Base-by-base conservation (phyloP, 2,113 vertebrate genomes). In the Phylloscopus trochiloides region DNA sequence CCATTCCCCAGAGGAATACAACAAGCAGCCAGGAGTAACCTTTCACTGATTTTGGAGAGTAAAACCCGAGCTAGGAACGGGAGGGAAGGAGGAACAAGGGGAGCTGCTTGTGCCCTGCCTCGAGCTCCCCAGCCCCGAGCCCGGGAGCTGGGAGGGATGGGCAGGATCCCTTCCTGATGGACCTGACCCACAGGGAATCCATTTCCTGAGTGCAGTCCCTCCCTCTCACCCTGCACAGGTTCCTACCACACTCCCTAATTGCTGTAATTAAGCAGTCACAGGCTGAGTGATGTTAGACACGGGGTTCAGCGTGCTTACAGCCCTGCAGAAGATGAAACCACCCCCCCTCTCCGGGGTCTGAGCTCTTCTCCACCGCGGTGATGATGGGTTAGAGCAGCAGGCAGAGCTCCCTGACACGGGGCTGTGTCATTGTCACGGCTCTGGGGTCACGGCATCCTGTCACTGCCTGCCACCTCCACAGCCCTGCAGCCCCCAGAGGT, bases 201-300 rank as follows among this genome's bases (percentile, higher is more conserved):
- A 28, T 88, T 88, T 91, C 87, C 91, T 5, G 32, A 63, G 92
- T 1, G 3, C 45, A 7, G 28, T 2, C 16, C 86, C 88, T 73
- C 93, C 89, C 75, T 54, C 26, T 28, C 50, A 17, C 65, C 14
- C 73, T 3, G 40, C 13, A 2, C 79, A 55, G 85, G 51, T 52
- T 80, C 81, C 88, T 48, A 17, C 22, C 3, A 3, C 0, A 2
- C 83, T 96, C 65, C 84, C 80, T 97, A 95, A 98, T 98, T 92
- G 95, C 88, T 94, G 94, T 97, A 95, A 98, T 98, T 97, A 98
- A 90, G 87, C 52, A 96, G 92, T 97, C 97, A 91, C 97, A 89
- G 7, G 31, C 86, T 92, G 96, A 97, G 92, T 5, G 77, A 96
- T 50, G 82, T 45, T 45, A 82, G 88, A 75, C 72, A 74, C 76